phyloP scores from a whole-genome alignment of 2,888 invertebrate species.

The Lithophane socia region DNA sequence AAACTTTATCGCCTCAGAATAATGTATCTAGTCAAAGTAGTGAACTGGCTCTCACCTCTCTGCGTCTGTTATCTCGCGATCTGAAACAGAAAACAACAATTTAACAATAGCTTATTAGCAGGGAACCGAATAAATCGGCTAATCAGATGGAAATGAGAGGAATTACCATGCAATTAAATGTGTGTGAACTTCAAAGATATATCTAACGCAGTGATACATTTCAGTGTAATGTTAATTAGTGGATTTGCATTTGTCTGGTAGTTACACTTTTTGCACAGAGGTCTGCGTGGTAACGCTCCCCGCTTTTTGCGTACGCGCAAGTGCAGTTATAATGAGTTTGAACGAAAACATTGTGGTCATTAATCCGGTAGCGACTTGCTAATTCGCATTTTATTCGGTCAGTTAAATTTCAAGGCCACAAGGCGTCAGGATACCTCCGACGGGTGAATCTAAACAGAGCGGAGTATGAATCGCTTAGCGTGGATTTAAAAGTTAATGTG shows the following conservation, averaged over 20 bases:
- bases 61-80: slow-evolving; percentile 74
- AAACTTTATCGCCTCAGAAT: slow-evolving; percentile 37
- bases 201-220: slow-evolving; percentile 57
- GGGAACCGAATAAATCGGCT: slow-evolving; percentile 72
- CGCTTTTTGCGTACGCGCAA: slow-evolving; percentile 46
- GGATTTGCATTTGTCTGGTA: slow-evolving; percentile 62
- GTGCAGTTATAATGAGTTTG: slow-evolving; percentile 61
- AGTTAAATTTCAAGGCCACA: slow-evolving; percentile 58
- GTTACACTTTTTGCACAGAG: slow-evolving; percentile 62
- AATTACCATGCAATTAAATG: slow-evolving; percentile 63
- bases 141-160: slow-evolving; percentile 70
- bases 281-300: slow-evolving; percentile 48
- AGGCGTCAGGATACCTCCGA: slow-evolving; percentile 31
- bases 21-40: slow-evolving; percentile 50
- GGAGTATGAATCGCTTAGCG: slow-evolving; percentile 7
- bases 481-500: slow-evolving; percentile 33
- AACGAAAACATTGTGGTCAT: slow-evolving; percentile 42
- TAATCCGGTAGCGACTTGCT: slow-evolving; percentile 53
- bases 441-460: slow-evolving; percentile 52
- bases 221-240: slow-evolving; percentile 54
- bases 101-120: slow-evolving; percentile 82
- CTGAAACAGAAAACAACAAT: slow-evolving; percentile 81
- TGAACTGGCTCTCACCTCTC: slow-evolving; percentile 72
- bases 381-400: slow-evolving; percentile 66
- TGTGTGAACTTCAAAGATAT: slow-evolving; percentile 66